Percentiles rank a stretch among this genome's conserved stretches.
Evolutionary conservation across 1,140 invertebrate species (phyloP).

Genomic region (Drosophila serrata): DNA sequence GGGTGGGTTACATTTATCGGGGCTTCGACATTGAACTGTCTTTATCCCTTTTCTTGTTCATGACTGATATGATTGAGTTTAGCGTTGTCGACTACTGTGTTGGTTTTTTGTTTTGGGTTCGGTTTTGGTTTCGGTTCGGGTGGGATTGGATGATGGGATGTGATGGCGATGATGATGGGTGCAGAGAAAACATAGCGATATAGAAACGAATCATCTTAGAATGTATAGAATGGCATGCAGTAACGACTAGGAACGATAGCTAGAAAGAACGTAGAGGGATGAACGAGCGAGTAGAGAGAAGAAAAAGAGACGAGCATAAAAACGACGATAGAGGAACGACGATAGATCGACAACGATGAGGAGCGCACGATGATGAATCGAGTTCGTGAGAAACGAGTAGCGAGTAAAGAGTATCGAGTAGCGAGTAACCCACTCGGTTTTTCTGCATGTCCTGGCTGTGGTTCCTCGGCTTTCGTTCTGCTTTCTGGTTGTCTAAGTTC

Average conservation of each 20-base stretch:
- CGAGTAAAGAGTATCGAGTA: conserved; percentile 35
- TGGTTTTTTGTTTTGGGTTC: conserved; percentile 8
- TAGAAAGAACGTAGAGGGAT: conserved; percentile 49
- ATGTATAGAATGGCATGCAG: conserved; percentile 54
- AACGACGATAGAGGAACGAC: conserved; percentile 51
- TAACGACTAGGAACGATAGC: conserved; percentile 57
- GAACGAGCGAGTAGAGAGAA: conserved; percentile 58
- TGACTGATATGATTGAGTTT: conserved; percentile 61
- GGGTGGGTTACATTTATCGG: conserved; percentile 80
- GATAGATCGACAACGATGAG: conserved; percentile 49
- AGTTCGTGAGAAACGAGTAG: conserved; percentile 42
- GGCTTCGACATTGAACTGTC: conserved; percentile 41
- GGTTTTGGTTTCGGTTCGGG: conserved; percentile 40
- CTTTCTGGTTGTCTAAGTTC: conserved; percentile 23
- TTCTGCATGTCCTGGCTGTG: conserved; percentile 27
- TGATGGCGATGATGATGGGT: conserved; percentile 41
- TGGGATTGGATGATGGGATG: conserved; percentile 41
- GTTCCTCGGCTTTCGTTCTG: conserved; percentile 28
- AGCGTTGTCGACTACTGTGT: conserved; percentile 56
- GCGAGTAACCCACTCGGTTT: conserved; percentile 21
- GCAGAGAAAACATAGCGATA: conserved; percentile 44
- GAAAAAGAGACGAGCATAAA: conserved; percentile 50
- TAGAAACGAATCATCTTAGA: conserved; percentile 10
- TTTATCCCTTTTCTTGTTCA: conserved; percentile 41
- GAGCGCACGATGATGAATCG: conserved; percentile 52